A percentile compares a stretch with the other conserved stretches of the same genome.
Evolutionary conservation across 23 tunicate genomes (phyloP).

Genomic region (Ciona savignyi): DNA sequence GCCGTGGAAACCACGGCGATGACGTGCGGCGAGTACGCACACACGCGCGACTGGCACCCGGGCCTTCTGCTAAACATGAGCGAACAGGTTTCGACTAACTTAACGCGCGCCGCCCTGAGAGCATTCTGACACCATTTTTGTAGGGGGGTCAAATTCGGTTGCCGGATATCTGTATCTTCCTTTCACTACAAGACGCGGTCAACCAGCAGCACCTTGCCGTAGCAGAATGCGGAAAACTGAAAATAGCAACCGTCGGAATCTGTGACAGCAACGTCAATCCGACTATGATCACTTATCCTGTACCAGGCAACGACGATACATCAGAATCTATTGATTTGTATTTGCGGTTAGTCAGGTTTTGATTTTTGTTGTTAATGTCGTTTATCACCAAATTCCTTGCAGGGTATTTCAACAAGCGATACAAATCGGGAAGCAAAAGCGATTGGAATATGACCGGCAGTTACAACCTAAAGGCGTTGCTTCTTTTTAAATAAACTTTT

Average conservation of each 20-base stretch:
- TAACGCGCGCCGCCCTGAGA: too few relatives aligned
- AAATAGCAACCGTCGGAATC: conserved; percentile 74
- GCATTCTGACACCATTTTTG: too few relatives aligned
- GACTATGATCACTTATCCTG: conserved; percentile 78
- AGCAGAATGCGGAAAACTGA: conserved; percentile 60
- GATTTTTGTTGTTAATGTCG: background rate
- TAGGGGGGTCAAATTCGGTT: too few relatives aligned
- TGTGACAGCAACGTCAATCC: conserved; percentile 83
- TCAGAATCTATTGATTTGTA: conserved; percentile 37
- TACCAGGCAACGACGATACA: conserved; percentile 95
- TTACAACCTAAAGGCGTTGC: background rate
- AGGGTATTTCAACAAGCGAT: background rate
- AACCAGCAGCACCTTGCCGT: conserved; percentile 43
- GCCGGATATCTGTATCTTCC: conserved; percentile 75
- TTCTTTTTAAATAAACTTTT: too few relatives aligned
- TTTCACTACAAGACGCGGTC: conserved; percentile 35
- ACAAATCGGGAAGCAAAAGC: background rate
- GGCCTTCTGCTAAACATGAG: conserved; percentile 27
- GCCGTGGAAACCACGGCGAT: conserved; percentile 48
- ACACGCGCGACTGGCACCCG: conserved; percentile 36
- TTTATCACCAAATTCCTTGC: background rate
- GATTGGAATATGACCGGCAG: background rate
- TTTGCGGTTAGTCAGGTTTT: conserved; percentile 19
- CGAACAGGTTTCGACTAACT: too few relatives aligned
- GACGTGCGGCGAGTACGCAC: conserved; percentile 78